These are phyloP conservation scores for Amia ocellicauda DNA, from an alignment of 2,113 vertebrate genomes.

Conservation along the genomic window DNA sequence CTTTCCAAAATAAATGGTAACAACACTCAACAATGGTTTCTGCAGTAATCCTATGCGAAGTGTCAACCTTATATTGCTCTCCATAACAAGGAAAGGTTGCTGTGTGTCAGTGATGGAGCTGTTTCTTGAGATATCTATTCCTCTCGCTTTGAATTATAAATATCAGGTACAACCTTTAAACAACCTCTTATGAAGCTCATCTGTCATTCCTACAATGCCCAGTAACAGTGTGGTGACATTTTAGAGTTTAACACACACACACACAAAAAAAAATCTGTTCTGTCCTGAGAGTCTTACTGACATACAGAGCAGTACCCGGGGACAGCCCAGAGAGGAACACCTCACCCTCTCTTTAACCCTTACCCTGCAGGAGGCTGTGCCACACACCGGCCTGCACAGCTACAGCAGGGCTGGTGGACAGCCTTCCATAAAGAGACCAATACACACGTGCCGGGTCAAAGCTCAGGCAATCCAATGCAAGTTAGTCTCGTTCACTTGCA, in stretches of 20 bases:
- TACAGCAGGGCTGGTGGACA: too few species aligned
- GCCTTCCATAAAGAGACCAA: too few species aligned
- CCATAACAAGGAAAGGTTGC: constrained; percentile 38
- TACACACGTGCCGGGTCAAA: too few species aligned
- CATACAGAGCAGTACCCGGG: background rate
- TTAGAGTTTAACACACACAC: background rate
- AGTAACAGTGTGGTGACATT: constrained; percentile 2
- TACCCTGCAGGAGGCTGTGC: background rate
- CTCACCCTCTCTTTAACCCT: constrained; percentile 3
- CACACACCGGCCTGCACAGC: too few species aligned
- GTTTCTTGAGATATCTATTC: constrained; percentile 44
- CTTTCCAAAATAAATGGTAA: constrained; percentile 44
- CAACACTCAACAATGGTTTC: constrained; percentile 27
- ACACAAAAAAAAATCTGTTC: background rate
- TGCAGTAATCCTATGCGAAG: constrained; percentile 46
- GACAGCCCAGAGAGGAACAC: background rate
- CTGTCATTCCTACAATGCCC: constrained; percentile 47
- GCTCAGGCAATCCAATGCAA: too few species aligned
- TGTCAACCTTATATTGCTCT: constrained; percentile 39
- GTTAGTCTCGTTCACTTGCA: too few species aligned
- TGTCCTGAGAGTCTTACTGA: background rate
- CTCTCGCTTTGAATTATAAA: constrained; percentile 61
- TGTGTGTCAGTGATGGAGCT: constrained; percentile 14
- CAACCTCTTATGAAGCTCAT: constrained; percentile 62
- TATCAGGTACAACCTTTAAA: constrained; percentile 65